Evolutionary conservation across 2,888 invertebrate species (phyloP), one percentile per base, ranked within the genome.

Genomic region (Lomographa bimaculata): DNA sequence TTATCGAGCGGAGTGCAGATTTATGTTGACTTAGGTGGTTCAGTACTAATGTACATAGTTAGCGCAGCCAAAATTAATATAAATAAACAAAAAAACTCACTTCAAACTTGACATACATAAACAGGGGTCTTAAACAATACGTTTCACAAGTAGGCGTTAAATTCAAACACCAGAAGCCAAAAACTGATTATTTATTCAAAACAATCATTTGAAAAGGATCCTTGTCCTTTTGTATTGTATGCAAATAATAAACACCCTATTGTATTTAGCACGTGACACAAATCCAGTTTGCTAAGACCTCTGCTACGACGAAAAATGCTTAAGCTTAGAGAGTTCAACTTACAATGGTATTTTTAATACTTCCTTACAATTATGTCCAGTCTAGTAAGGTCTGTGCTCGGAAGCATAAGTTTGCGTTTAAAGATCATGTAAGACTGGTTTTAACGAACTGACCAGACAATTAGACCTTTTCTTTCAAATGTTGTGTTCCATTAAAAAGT

Each of bases 91-190:
- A n/a, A n/a, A n/a, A n/a, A n/a, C n/a, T n/a, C n/a, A n/a, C n/a
- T n/a, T n/a, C n/a, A n/a, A n/a, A 14, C 14, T 14, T 14, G 14
- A 14, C 14, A 3, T 4, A 14, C 14, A 3, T 4, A 14, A 14
- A 14, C 2, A 14, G 14, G 14, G 11, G 7, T 24, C 11, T 24
- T 24, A 7, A 10, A 24, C 23, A 11, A 27, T 17, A 14, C 14
- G 7, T 6, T 7, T 19, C 8, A 26, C 19, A 20, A 25, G 7
- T 1, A 5, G 19, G 17, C 7, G 25, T n/a, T 25, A 26, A 19
- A n/a, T 16, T 23, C n/a, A 5, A 71, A 68, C 51, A 65, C 67
- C 66, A 37, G 72, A 64, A 69, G 71, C 48, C 32, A 18, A 46
- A 42, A 42, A 51, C 54, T 51, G 20, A 37, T 45, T 64, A 57